Percentiles rank a stretch among this genome's conserved stretches.
Evolutionary conservation across 2,888 invertebrate genomes (phyloP).

Genomic region (Spatulosminthurus flaviceps): DNA sequence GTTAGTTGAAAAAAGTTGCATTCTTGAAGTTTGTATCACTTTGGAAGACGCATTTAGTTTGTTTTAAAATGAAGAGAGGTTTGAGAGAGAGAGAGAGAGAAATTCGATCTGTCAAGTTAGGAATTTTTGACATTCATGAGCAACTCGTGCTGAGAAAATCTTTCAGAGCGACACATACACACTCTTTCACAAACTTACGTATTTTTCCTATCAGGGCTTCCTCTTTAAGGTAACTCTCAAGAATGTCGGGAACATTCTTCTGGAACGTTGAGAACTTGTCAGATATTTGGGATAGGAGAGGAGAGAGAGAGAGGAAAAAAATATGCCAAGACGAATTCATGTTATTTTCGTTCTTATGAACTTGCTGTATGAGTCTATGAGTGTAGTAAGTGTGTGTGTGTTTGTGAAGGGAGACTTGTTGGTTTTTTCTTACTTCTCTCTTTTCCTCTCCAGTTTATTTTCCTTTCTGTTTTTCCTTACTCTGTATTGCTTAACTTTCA

Average conservation of each 20-base stretch:
- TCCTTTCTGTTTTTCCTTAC: too few species aligned
- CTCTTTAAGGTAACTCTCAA: neutral
- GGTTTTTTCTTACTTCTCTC: neutral
- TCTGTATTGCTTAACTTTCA: too few species aligned
- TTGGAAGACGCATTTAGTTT: neutral
- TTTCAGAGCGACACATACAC: neutral
- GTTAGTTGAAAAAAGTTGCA: neutral
- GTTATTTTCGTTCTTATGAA: neutral
- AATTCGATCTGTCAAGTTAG: slow-evolving; percentile 11
- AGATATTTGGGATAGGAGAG: slow-evolving; percentile 4
- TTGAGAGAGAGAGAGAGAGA: neutral
- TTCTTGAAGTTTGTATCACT: slow-evolving; percentile 4
- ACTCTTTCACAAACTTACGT: neutral
- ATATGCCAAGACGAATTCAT: neutral
- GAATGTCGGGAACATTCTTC: neutral
- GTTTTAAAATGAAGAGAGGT: slow-evolving; percentile 2
- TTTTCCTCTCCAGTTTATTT: too few species aligned
- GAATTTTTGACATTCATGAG: slow-evolving; percentile 13
- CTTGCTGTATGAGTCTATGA: too few species aligned
- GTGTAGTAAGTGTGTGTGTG: too few species aligned
- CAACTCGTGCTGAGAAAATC: slow-evolving; percentile 8
- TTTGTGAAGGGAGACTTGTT: neutral
- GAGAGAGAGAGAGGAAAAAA: too few species aligned
- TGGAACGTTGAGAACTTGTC: neutral
- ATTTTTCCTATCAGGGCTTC: neutral